phyloP scores from a whole-genome alignment of 2,888 invertebrate genomes.

The Apodemia duryi region DNA sequence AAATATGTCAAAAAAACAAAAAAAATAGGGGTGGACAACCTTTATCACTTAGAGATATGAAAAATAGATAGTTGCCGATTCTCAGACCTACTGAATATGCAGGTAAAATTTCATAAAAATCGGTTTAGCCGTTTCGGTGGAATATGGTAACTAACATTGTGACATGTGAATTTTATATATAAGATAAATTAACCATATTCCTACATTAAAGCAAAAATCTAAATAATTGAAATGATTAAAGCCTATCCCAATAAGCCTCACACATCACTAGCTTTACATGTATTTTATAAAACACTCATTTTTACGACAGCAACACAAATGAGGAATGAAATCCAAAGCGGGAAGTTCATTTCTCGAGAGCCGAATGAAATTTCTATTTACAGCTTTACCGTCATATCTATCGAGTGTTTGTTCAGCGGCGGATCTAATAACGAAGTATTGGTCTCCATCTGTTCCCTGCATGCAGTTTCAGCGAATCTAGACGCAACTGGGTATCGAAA shows the following conservation, averaged over 20 bases:
- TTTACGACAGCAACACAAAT: constrained; percentile 13
- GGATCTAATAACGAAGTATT: constrained; percentile 35
- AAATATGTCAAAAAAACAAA: too few relatives aligned
- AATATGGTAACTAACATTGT: too few relatives aligned
- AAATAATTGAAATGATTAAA: neutral
- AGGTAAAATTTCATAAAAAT: too few relatives aligned
- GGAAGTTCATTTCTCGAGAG: constrained; percentile 25
- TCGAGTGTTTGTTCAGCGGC: constrained; percentile 34
- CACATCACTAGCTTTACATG: neutral
- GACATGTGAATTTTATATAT: too few relatives aligned
- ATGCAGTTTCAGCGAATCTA: constrained; percentile 24
- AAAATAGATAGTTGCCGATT: too few relatives aligned
- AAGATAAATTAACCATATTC: too few relatives aligned
- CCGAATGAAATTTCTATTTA: constrained; percentile 32
- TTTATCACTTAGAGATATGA: too few relatives aligned
- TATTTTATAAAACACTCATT: constrained; percentile 4
- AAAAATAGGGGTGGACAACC: too few relatives aligned
- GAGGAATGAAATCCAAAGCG: constrained; percentile 15
- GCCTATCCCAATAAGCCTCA: neutral
- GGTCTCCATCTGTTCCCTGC: constrained; percentile 30
- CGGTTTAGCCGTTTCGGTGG: too few relatives aligned
- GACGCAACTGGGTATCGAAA: constrained; percentile 18
- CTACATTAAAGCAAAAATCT: too few relatives aligned
- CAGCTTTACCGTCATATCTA: constrained; percentile 32
- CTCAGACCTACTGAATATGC: too few relatives aligned